A percentile compares a stretch with the other conserved stretches of the same genome.
Evolutionary conservation across 2,113 vertebrate species (phyloP).

Genomic region (Barnardius zonarius): DNA sequence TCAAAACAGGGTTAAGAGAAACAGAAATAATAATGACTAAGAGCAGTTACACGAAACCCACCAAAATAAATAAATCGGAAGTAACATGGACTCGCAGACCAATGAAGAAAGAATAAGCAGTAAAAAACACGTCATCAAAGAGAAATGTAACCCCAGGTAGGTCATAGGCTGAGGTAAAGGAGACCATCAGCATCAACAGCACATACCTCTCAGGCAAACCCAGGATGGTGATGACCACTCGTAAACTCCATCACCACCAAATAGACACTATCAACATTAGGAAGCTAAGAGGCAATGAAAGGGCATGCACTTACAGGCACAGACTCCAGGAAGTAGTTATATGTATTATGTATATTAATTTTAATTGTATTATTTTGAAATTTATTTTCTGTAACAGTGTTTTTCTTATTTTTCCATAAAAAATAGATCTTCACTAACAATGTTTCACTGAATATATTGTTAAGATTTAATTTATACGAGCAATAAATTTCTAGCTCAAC

Average conservation of each 20-base stretch:
- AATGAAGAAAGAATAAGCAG: not conserved
- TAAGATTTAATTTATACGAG: not conserved
- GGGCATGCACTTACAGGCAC: not conserved
- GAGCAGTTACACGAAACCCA: not conserved
- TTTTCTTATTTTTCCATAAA: not conserved
- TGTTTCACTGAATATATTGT: not conserved
- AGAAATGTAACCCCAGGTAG: not conserved
- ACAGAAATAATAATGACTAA: not conserved
- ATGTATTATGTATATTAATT: not conserved
- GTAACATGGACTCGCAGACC: not conserved
- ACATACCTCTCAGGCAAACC: not conserved
- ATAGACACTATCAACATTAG: not conserved
- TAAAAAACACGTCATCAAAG: not conserved
- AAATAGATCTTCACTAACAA: not conserved
- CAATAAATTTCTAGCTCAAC: not conserved
- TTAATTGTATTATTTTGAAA: not conserved
- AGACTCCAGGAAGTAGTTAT: not conserved
- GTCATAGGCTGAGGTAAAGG: not conserved
- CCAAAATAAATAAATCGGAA: not conserved
- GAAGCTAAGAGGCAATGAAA: not conserved
- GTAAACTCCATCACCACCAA: not conserved
- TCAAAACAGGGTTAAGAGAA: not conserved
- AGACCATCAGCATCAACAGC: not conserved
- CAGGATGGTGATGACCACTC: not conserved
- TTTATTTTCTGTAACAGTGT: not conserved